Conservation (phyloP, 2,888 invertebrate genomes). For the Myathropa florea region DNA sequence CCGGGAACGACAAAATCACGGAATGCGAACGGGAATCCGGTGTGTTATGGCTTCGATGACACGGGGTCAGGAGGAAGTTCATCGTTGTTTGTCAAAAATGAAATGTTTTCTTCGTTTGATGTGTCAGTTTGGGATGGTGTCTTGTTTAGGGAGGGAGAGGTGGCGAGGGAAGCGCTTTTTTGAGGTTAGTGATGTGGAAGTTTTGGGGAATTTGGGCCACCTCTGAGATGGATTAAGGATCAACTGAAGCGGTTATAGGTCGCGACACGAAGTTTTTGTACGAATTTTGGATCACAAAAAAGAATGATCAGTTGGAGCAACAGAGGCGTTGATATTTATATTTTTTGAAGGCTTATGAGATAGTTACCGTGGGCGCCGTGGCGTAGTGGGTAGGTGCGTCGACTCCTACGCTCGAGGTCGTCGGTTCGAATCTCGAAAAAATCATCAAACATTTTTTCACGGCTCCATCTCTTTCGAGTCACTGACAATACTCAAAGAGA, state of each 20-base stretch:
- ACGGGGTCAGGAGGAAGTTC: constrained; percentile 60
- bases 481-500: no score
- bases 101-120: background rate
- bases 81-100: background rate
- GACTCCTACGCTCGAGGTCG: no score
- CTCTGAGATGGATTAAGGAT: background rate
- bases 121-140: background rate
- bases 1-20: constrained; percentile 3
- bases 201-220: background rate
- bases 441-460: no score
- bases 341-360: no score
- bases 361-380: no score
- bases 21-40: constrained; percentile 54
- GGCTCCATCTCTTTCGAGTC: no score
- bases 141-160: background rate
- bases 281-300: no score
- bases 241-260: background rate
- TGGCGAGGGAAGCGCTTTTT: background rate
- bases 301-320: no score
- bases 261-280: no score
- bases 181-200: background rate
- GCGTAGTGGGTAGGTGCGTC: no score
- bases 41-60: constrained; percentile 54
- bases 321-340: no score
- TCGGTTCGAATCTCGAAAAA: no score